Evolutionary conservation across 2,797 vertebrate species (phyloP), one percentile per base, ranked within the genome.

Genomic region (Eospalax fontanierii): DNA sequence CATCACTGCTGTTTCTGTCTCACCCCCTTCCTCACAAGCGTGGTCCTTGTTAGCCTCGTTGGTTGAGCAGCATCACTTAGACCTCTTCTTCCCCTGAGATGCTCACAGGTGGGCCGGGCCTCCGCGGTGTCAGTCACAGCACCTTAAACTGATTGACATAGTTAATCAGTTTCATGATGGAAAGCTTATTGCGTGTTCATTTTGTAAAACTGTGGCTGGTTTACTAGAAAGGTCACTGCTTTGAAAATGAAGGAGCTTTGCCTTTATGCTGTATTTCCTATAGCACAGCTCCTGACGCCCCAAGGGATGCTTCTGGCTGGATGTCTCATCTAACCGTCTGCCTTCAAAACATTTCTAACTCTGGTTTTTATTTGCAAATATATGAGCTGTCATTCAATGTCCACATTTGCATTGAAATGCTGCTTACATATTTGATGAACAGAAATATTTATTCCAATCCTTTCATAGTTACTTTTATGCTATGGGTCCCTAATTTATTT

Each of bases 191-290:
- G 28, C 66, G 35, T 5, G 57, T 78, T 95, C 30, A 66, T 80
- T 83, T 61, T 61, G 71, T 18, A 80, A 84, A 93, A 89, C 63
- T 68, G 19, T 92, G 81, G 73, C 71, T 83, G 40, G 3, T 84
- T 79, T 89, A 33, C 30, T 80, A 73, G 28, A 80, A 92, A 73
- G 46, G 22, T 75, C 15, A 79, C 50, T 8, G 21, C 40, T 75
- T 54, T 93, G 40, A 86, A 92, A 91, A 86, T 80, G 22, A 82
- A 26, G 86, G 40, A 50, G 63, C 35, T 87, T 85, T 90, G n/a
- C 30, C 19, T 85, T 15, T 6, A 15, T 3, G 30, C 66, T 87
- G 43, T n/a, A 21, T 91, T 59, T 93, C 30, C 40, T 35, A 21
- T 38, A 38, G 24, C n/a, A n/a, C 6, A 84, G 9, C 26, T 68